A percentile compares a stretch with the other conserved stretches of the same genome.
phyloP scores from a whole-genome alignment of 2,888 invertebrate species.

The Hanleya hanleyi region DNA sequence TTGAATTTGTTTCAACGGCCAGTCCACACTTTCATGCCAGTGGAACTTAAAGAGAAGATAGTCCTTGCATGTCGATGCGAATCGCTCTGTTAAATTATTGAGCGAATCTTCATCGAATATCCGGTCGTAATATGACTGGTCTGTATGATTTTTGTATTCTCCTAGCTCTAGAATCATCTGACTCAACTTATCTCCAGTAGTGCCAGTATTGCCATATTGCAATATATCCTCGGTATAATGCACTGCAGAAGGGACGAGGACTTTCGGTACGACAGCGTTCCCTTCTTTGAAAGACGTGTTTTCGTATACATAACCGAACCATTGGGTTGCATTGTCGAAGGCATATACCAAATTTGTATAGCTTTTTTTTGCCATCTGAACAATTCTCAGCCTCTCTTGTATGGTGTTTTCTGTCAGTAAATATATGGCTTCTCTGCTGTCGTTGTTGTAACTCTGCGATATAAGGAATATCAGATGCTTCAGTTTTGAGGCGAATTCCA shows the following conservation, averaged over 20 bases:
- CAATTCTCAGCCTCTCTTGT: constrained; percentile 43
- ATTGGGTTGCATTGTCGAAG: constrained; percentile 45
- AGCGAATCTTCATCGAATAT: too few species aligned
- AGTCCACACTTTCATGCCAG: constrained; percentile 45
- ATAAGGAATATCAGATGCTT: not conserved
- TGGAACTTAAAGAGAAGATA: not conserved
- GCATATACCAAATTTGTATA: constrained; percentile 46
- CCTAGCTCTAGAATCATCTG: not conserved
- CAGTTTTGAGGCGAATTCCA: not conserved
- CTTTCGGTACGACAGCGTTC: not conserved
- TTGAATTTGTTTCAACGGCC: constrained; percentile 41
- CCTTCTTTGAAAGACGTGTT: not conserved
- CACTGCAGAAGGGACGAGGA: not conserved
- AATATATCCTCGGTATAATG: not conserved
- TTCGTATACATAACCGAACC: not conserved
- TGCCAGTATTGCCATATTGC: not conserved
- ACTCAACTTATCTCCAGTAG: not conserved
- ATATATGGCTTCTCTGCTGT: constrained; percentile 35
- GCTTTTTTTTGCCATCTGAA: constrained; percentile 44
- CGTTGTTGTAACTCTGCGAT: not conserved
- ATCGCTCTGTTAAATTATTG: too few species aligned
- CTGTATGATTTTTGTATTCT: not conserved
- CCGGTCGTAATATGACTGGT: too few species aligned
- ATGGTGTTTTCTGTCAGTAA: constrained; percentile 38
- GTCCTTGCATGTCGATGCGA: too few species aligned